Evolutionary conservation across 2,888 invertebrate species (phyloP), one percentile per base, ranked within the genome.

Genomic region (Dicycla oo): DNA sequence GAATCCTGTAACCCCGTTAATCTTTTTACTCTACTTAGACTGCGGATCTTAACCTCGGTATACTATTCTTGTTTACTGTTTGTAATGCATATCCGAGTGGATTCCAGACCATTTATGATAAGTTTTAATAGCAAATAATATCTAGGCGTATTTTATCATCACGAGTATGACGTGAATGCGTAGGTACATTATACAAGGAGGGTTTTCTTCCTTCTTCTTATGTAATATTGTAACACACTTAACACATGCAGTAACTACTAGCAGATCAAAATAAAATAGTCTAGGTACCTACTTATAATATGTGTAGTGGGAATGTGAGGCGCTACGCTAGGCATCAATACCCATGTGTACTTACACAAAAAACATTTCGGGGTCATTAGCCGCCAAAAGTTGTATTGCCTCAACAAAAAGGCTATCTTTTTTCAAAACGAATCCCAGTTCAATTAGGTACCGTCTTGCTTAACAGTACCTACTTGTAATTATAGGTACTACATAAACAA

Each of bases 1-100:
- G 93, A 92, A 92, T 93, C 93, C 91, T 91, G 93, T 90, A 90
- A 90, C 89, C 86, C 93, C 93, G 92, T 94, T 94, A 92, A 89
- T 92, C 91, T 92, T 94, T 94, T 94, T 94, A 90, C 89, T 91
- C 88, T 86, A 82, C 87, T 90, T 90, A 86, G 84, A 73, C 88
- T 85, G 92, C 89, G 91, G 90, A 91, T 93, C 90, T 93, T 94
- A 87, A 92, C 89, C 91, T 92, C 86, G 75, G 83, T 87, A 85
- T 70, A 85, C 86, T 90, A 88, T 88, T 87, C 82, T 86, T 82
- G 68, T 87, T 88, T 91, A 88, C 90, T 86, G 85, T 82, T 82
- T 76, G 78, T 84, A 80, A 83, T 78, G 78, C 74, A 85, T 84
- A 81, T 85, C 73, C 77, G 81, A 78, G 86, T 86, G 86, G 85